Evolutionary conservation across 1,140 invertebrate genomes (phyloP).

Genomic region (Megalopta genalis): DNA sequence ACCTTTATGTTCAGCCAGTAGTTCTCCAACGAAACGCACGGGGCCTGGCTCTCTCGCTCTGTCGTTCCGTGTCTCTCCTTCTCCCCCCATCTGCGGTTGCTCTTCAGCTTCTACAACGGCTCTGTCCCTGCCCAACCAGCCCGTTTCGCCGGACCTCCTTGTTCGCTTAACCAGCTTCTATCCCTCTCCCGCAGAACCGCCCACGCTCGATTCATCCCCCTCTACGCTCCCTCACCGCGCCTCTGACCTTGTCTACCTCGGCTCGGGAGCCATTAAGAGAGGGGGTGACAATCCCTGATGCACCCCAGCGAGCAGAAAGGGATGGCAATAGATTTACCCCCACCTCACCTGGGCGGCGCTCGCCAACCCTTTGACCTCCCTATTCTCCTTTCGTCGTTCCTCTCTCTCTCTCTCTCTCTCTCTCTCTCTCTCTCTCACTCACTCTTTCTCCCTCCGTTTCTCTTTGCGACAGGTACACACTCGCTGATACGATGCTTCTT

Average conservation of each 20-base stretch:
- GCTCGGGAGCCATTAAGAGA: neutral
- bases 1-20: constrained; percentile 51
- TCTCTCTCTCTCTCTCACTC: too few species aligned
- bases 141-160: neutral
- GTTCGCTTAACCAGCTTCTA: constrained; percentile 23
- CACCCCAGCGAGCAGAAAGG: constrained; percentile 37
- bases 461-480: constrained; percentile 31
- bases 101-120: neutral
- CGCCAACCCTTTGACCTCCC: constrained; percentile 39
- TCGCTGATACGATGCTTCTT: constrained; percentile 22
- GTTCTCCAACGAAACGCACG: constrained; percentile 50
- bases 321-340: constrained; percentile 63
- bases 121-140: neutral
- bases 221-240: neutral
- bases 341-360: constrained; percentile 37
- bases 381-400: constrained; percentile 30
- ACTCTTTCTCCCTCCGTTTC: too few species aligned
- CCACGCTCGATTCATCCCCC: constrained; percentile 17
- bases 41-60: constrained; percentile 1
- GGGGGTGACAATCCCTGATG: constrained; percentile 22
- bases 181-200: constrained; percentile 27
- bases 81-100: neutral
- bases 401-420: neutral
- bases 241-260: constrained; percentile 11
- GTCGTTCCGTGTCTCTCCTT: neutral